These are phyloP conservation scores for Drosophila mercatorum DNA, from an alignment of 2,888 invertebrate species.

Conservation along the genomic window DNA sequence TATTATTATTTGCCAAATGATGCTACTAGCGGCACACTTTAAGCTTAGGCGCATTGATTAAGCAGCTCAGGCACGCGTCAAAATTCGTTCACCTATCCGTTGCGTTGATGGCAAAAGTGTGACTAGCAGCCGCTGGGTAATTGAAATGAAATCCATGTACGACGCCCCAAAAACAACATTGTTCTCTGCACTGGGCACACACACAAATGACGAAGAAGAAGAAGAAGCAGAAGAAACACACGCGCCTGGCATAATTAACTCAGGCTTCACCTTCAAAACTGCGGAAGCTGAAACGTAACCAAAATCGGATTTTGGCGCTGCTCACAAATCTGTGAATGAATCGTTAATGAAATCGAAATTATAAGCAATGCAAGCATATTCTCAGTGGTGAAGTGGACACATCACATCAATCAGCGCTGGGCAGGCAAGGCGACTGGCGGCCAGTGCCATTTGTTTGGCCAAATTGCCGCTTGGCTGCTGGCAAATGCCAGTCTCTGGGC, in stretches of 20 bases:
- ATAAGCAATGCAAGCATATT: conserved; percentile 23
- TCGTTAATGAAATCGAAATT: conserved; percentile 40
- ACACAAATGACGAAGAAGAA: background rate
- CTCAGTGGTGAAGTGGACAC: conserved; percentile 7
- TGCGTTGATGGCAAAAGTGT: conserved; percentile 32
- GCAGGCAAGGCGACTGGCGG: conserved; percentile 39
- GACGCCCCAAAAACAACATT: conserved; percentile 27
- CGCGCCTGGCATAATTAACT: conserved; percentile 60
- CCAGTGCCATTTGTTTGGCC: conserved; percentile 18
- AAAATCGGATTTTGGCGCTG: conserved; percentile 41
- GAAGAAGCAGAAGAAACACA: conserved; percentile 19
- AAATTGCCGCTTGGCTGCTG: conserved; percentile 40
- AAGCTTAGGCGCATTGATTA: background rate
- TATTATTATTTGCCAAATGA: background rate
- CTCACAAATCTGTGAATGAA: conserved; percentile 67
- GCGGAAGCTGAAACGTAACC: conserved; percentile 61
- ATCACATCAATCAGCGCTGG: conserved; percentile 31
- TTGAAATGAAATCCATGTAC: conserved; percentile 49
- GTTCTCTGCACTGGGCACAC: conserved; percentile 17
- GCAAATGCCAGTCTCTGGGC: conserved; percentile 47
- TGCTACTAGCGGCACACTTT: background rate
- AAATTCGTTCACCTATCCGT: conserved; percentile 38
- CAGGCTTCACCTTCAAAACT: conserved; percentile 52
- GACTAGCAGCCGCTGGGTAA: conserved; percentile 41
- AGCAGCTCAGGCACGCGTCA: conserved; percentile 31